Percentiles rank a stretch among this genome's conserved stretches.
Conservation (phyloP, 2,797 vertebrate species). For the Lagodon rhomboides region DNA sequence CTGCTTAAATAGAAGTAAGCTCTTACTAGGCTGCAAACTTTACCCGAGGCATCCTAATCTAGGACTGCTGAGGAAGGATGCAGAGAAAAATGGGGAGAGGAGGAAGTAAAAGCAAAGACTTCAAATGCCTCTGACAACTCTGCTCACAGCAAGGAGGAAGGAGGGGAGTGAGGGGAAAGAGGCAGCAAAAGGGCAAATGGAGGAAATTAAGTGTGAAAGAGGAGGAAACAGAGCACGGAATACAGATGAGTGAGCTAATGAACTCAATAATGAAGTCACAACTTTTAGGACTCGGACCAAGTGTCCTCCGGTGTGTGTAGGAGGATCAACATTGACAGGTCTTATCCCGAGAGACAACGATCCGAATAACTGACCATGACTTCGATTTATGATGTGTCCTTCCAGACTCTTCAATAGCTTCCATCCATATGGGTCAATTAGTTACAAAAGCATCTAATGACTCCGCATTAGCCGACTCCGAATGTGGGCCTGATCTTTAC, state of each 20-base stretch:
- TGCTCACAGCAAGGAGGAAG: slow-evolving; percentile 25
- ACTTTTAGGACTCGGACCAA: slow-evolving; percentile 17
- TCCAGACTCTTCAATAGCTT: neutral
- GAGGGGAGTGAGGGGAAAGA: slow-evolving; percentile 1
- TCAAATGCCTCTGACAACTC: slow-evolving; percentile 59
- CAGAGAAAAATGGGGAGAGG: slow-evolving; percentile 33
- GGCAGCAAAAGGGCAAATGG: slow-evolving; percentile 28
- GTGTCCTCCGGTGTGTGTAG: neutral
- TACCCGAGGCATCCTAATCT: slow-evolving; percentile 19
- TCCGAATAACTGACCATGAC: neutral
- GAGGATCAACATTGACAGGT: neutral
- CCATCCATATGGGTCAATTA: slow-evolving; percentile 4
- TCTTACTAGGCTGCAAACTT: slow-evolving; percentile 18
- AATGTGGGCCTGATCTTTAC: neutral
- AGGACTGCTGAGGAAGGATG: slow-evolving; percentile 16
- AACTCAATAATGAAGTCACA: slow-evolving; percentile 48
- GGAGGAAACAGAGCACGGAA: slow-evolving; percentile 50
- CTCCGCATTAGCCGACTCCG: neutral
- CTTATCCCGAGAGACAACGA: slow-evolving; percentile 5
- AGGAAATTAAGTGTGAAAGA: slow-evolving; percentile 43
- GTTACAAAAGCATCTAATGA: neutral
- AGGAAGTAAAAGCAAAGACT: slow-evolving; percentile 46
- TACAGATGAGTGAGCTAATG: slow-evolving; percentile 48
- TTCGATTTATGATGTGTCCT: neutral
- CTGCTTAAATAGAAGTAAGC: slow-evolving; percentile 20